Base-by-base conservation (phyloP, 2,797 vertebrate genomes). In the Melanotaenia maccullochi region DNA sequence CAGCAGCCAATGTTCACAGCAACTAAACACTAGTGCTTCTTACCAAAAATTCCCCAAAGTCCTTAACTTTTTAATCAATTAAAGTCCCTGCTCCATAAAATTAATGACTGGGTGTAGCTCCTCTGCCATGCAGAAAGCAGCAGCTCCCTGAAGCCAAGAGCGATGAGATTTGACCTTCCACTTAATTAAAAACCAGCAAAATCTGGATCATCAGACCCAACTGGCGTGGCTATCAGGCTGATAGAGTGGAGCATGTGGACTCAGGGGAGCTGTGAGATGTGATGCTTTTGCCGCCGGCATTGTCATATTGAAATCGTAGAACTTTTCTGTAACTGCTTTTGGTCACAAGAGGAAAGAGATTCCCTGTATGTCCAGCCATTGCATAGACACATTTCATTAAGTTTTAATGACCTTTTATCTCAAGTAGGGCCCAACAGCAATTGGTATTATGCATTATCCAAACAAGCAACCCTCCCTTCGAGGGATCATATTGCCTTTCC, bases 111-210 rank as follows among this genome's bases (percentile, higher is more conserved):
- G 90, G 85, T 87, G 89, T 89, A 84, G 86, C 87, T 90, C 81
- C 72, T 87, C 82, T 84, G 85, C 90, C 79, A 79, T 82, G 82
- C 86, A 93, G 90, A 93, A 88, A 89, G 88, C 85, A 81, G 82
- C 80, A 67, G 87, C 82, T 94, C 93, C 92, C 93, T 72, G 75
- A 92, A 92, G 93, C 90, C 89, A 82, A 82, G 82, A 82, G 92
- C 81, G 51, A 89, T 92, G 90, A 91, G 90, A 92, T 90, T 92
- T 93, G 93, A 94, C 94, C 92, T 93, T 92, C 89, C 84, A 88
- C 86, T 94, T 94, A 94, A 94, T 94, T 94, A 93, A 94, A 93
- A 94, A 92, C 88, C 92, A 91, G 90, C 79, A 72, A 77, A 94
- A 94, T 92, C 91, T 93, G 84, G 91, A 92, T 93, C 92, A 91